Evolutionary conservation across 92 coral and sea anemone genomes (phyloP), one percentile per base, ranked within the genome.

Genomic region (Actinernus sp.): DNA sequence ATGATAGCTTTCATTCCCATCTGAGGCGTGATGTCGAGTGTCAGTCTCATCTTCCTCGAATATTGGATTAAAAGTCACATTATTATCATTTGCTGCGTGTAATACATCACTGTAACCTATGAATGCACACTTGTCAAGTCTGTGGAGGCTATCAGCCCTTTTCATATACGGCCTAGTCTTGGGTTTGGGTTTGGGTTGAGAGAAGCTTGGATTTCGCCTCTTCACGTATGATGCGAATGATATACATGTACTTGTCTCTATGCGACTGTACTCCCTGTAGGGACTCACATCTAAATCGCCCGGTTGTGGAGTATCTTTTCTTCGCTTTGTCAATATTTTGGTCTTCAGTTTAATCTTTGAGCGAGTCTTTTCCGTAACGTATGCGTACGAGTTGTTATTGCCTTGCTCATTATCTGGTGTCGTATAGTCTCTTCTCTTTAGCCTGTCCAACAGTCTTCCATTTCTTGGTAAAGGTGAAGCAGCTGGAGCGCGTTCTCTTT

Each of bases 151-250:
- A 22, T 66, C 69, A 33, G 86, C 83, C 8, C 70, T 52, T 39
- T 63, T 27, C 30, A 21, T 38, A 38, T 41, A 18, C 31, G 17
- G 34, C 22, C 53, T 55, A 6, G 20, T 19, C 24, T 68, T 68
- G 37, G 61, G 8, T 30, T 54, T 68, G 0, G 47, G 19, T 4
- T 40, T 68, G 14, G 14, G 14, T 14, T 36, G 41, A 14, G 7
- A 50, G 50, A 86, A 86, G 18, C 73, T 53, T 3, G 89, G 92
- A 37, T 84, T 74, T 47, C 86, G 73, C 26, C 92, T 68, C 53
- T 88, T 85, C 25, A 90, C 86, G 48, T 85, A 83, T 0, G 97
- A 79, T 10, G 92, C 89, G 24, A 90, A 90, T 0, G 97, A 90
- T n/a, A 89, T 74, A 14, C 88, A 74, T 12, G 92, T 70, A 14